Evolutionary conservation across 2,888 invertebrate genomes (phyloP), one percentile per base, ranked within the genome.

Genomic region (Ichneumon xanthorius): DNA sequence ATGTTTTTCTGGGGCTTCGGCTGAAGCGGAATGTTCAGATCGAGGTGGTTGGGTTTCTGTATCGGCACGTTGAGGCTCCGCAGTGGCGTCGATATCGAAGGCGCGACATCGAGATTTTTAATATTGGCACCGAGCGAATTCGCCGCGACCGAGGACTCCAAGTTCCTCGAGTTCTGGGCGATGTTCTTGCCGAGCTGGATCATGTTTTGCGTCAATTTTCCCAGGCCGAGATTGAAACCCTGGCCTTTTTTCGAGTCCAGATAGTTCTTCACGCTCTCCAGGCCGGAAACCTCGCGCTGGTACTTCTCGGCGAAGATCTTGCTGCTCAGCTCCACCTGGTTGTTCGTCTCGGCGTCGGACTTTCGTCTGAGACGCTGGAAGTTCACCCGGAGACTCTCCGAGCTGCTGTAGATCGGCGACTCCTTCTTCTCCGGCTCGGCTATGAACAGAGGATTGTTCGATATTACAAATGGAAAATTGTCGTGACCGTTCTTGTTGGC

Each of bases 191-290:
- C 93, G 14, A 93, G 80, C 48, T 93, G 93, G n/a, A 93, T 91
- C 92, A 93, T 93, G 68, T 93, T 93, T 63, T 92, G 93, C 0
- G 93, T 93, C n/a, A 93, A 70, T 70, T 93, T 93, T 0, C 92
- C 91, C 7, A 93, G 80, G 0, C 92, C 93, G 0, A 93, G 80
- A 55, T 93, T 92, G 78, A 93, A 87, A 1, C 92, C 90, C 26
- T 93, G 92, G 0, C 90, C 91, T 16, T 93, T 93, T 45, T 93
- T 92, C 2, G 92, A 92, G 19, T 94, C 93, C 19, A 93, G 80
- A 70, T 93, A 93, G 78, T 92, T 93, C 53, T 93, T 93, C 0
- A 94, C 93, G 45, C 90, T 92, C 68, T 93, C 93, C 50, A 93
- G 68, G 0, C 92, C 93, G 0, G 93, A 91, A 0, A 93, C 89